Base-by-base conservation (phyloP, 2,888 invertebrate genomes). In the Perdita meconis region DNA sequence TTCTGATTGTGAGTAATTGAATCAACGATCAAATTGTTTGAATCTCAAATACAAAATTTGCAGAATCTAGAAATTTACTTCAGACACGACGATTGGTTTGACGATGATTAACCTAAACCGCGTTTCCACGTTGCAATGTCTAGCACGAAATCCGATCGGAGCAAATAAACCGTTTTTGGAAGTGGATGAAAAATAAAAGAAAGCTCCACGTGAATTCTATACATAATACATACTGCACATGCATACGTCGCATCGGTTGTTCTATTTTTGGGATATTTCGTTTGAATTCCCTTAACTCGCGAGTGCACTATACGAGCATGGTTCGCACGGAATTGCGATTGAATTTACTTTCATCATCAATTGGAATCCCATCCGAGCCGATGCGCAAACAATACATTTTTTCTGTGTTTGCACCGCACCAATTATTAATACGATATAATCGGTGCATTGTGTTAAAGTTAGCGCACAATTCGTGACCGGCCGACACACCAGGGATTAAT, bases 351-450 rank as follows among this genome's bases (percentile, higher is more conserved):
- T 51, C 16, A 26, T 51, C 40, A n/a, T n/a, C n/a, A 30, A 30
- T 30, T 30, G 3, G 40, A n/a, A n/a, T 42, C 40, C n/a, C 40
- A n/a, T 6, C 6, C 30, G 47, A 10, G 2, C 19, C 16, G 22
- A 47, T 2, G 22, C 2, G 16, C 22, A 22, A 22, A 22, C 22
- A 22, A 47, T 19, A 8, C 6, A 51, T 26, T 26, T 51, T 51
- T 51, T 3, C 13, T 13, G 26, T 22, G 26, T 51, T 51, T 30
- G n/a, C n/a, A 51, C 53, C 26, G 1, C 16, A 8, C n/a, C 53
- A 55, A 47, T 61, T 36, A 61, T 61, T 47, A 61, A 61, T 22
- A 34, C 34, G 10, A 16, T 16, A 34, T 55, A 34, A 61, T 13
- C 47, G 22, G n/a, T 19, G 47, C 12, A 19, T 44, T 22, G 47